phyloP scores from a whole-genome alignment of 2,797 vertebrate genomes.

The Leuciscus waleckii region DNA sequence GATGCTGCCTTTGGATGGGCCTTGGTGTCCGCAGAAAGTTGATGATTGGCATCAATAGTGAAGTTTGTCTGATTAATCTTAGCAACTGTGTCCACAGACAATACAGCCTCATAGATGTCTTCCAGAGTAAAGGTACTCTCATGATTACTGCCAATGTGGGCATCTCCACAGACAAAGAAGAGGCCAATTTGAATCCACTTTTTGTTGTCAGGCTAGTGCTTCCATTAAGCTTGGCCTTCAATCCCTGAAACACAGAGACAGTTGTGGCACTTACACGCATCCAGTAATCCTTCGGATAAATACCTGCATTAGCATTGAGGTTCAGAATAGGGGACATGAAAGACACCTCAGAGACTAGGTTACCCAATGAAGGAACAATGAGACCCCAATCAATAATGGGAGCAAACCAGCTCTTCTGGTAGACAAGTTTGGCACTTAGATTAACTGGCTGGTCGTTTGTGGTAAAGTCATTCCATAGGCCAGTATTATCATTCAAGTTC shows the following conservation, averaged over 20 bases:
- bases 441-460: constrained; percentile 87
- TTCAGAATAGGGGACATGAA: constrained; percentile 90
- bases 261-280: constrained; percentile 83
- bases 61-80: constrained; percentile 77
- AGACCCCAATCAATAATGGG: constrained; percentile 75
- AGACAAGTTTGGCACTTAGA: constrained; percentile 82
- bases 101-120: constrained; percentile 76
- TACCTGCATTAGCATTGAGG: constrained; percentile 81
- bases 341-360: constrained; percentile 86
- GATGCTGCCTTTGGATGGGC: constrained; percentile 79
- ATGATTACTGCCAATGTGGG: constrained; percentile 81
- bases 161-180: constrained; percentile 81
- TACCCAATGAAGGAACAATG: constrained; percentile 86
- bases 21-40: constrained; percentile 83
- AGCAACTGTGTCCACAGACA: constrained; percentile 76
- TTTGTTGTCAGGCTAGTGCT: constrained; percentile 86
- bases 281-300: constrained; percentile 86
- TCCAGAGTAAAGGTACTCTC: constrained; percentile 83
- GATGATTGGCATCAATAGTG: constrained; percentile 82
- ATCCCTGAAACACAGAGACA: constrained; percentile 80
- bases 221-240: constrained; percentile 87
- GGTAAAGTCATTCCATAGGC: constrained; percentile 82
- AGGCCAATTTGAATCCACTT: constrained; percentile 87
- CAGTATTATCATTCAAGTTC: constrained; percentile 86
- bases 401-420: constrained; percentile 83